These are phyloP conservation scores for Carcinoscorpius rotundicauda DNA, from an alignment of 1,140 invertebrate species.

Conservation along the genomic window DNA sequence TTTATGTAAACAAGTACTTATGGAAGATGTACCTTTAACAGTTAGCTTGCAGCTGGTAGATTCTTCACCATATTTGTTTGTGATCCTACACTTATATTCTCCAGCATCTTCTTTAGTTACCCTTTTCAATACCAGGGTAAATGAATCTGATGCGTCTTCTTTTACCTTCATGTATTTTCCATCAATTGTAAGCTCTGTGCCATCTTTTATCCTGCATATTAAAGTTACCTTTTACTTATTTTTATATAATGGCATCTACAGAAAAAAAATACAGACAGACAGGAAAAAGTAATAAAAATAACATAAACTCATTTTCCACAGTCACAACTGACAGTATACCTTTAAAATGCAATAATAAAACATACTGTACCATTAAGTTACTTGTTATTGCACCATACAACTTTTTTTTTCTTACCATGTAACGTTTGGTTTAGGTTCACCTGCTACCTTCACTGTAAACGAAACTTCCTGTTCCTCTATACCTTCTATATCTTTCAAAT, in stretches of 20 bases:
- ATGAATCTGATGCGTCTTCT: constrained; percentile 51
- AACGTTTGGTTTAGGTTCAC: constrained; percentile 64
- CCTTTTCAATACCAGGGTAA: constrained; percentile 58
- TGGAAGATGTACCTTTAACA: constrained; percentile 45
- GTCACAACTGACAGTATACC: no score
- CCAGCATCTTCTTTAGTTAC: constrained; percentile 60
- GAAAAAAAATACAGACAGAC: no score
- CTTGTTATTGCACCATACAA: no score
- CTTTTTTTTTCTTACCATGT: constrained; percentile 43
- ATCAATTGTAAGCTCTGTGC: constrained; percentile 27
- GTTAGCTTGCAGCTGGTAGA: constrained; percentile 37
- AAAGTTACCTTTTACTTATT: constrained; percentile 14
- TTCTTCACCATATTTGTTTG: constrained; percentile 60
- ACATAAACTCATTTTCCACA: no score
- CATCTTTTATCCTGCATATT: constrained; percentile 33
- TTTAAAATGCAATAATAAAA: no score
- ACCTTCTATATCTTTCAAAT: not conserved
- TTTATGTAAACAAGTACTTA: no score
- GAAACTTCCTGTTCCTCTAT: constrained; percentile 65
- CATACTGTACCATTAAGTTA: no score
- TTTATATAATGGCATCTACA: no score
- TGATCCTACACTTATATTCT: constrained; percentile 72
- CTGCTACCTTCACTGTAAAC: constrained; percentile 66
- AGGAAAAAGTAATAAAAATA: no score
- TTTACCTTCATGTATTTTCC: constrained; percentile 34